phyloP scores from a whole-genome alignment of 2,113 vertebrate genomes.

The Lucifuga dentata region DNA sequence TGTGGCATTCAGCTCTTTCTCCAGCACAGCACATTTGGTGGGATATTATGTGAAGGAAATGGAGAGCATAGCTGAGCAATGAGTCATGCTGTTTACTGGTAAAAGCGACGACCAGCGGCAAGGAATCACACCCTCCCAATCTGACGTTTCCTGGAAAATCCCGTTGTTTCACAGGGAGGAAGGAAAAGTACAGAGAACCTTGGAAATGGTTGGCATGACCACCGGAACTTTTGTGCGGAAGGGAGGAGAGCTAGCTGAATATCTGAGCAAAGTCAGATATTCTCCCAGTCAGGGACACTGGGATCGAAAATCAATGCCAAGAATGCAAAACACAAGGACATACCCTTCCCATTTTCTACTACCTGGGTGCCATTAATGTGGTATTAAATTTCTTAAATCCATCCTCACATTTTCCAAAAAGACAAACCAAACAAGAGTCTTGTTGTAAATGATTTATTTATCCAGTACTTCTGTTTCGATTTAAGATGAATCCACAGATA shows the following conservation, averaged over 20 bases:
- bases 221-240: slow-evolving; percentile 69
- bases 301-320: slow-evolving; percentile 76
- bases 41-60: slow-evolving; percentile 84
- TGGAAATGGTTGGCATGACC: slow-evolving; percentile 73
- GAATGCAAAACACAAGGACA: slow-evolving; percentile 65
- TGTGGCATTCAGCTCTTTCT: slow-evolving; percentile 62
- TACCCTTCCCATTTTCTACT: slow-evolving; percentile 24
- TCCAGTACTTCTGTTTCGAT: neutral
- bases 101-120: slow-evolving; percentile 78
- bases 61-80: slow-evolving; percentile 81
- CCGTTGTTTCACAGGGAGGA: slow-evolving; percentile 80
- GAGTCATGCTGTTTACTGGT: slow-evolving; percentile 87
- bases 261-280: slow-evolving; percentile 63
- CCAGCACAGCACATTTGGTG: slow-evolving; percentile 80
- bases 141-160: slow-evolving; percentile 86
- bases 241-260: slow-evolving; percentile 70
- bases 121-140: slow-evolving; percentile 83
- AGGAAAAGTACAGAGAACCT: slow-evolving; percentile 84
- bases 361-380: slow-evolving; percentile 28
- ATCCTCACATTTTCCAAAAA: slow-evolving; percentile 10
- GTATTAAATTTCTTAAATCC: no score
- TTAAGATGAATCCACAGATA: no score
- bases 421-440: slow-evolving; percentile 19
- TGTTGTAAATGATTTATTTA: neutral
- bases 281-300: slow-evolving; percentile 53